Evolutionary conservation across 2,888 invertebrate genomes (phyloP), one percentile per base, ranked within the genome.

Genomic region (Caenorhabditis japonica): DNA sequence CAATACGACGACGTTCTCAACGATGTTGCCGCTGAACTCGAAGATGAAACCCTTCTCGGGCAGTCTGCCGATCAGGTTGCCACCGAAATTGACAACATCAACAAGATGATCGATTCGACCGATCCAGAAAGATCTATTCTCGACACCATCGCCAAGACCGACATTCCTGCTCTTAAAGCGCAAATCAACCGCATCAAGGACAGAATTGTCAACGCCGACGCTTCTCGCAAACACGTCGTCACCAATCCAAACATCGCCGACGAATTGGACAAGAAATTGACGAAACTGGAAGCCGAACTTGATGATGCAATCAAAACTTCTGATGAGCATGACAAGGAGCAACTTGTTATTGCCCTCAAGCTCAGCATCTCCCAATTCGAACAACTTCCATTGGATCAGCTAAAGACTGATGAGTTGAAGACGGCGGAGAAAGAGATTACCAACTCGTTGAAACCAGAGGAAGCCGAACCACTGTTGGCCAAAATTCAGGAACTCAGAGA

Each of bases 1-100:
- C 79, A 81, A 34, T 80, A 74, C 60, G 81, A 81, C 41, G 77
- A 79, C 38, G 60, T 75, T 30, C 69, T 82, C 41, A 71, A 58
- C 44, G 77, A 75, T 19, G 27, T 80, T 36, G 56, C 44, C 36
- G 46, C 56, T 27, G 79, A 79, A 36, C 58, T 77, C 41, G 70
- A 75, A 23, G 77, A 77, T 49, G 77, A 79, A 39, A 60, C 75
- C 46, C 66, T 79, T 53, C 56, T 79, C 36, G 60, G 52, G 44
- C 78, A 82, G n/a, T 76, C 77, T 8, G 59, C 70, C 38, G 66
- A 70, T 33, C 78, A 77, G 51, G 62, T 82, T 38, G 52, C 62
- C 19, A 58, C 77, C 21, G 30, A 30, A 30, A 30, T 30, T 10
- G 30, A 30, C 30, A 10, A 30, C 30, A 30, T 30, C 30, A 30